Evolutionary conservation across 2,113 vertebrate species (phyloP), one percentile per base, ranked within the genome.

Genomic region (Ellobius talpinus): DNA sequence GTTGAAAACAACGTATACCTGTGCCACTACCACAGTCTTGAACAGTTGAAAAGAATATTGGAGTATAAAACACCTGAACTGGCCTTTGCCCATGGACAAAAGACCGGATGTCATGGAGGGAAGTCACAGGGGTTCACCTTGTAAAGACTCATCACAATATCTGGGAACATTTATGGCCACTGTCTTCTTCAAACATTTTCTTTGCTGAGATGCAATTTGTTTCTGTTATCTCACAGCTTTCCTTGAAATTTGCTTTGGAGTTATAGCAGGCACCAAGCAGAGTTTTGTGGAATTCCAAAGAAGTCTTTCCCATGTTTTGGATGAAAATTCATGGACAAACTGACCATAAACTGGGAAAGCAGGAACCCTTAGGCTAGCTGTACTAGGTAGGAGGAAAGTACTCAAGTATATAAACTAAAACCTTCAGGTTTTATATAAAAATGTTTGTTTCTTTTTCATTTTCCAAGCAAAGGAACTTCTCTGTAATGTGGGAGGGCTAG

Each of bases 191-290:
- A 78, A 91, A 85, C 63, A 81, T 87, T 97, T 97, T 95, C 81
- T 96, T 78, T 96, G 58, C 87, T 55, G 31, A 70, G 65, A 24
- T 95, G 74, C 93, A 93, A 95, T 97, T 97, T 97, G 76, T 61
- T 52, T 42, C 88, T 96, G 79, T 31, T 97, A 92, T 92, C 90
- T 96, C 76, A 11, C 84, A 94, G 11, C 76, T 93, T 97, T 88
- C 79, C 68, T 31, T 87, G 50, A 96, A 93, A 72, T 97, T 92
- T 93, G 79, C 74, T 63, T 95, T 89, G 86, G 91, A 97, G 86
- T 95, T 96, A 96, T 72, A 95, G 55, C 76, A 89, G 82, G 36
- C 45, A 77, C 81, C 84, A 92, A 95, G 58, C 0, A 12, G 42
- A 82, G 21, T 79, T 93, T 76, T 90, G 88, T 73, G 95, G 95